Evolutionary conservation across 2,888 invertebrate genomes (phyloP), one percentile per base, ranked within the genome.

Genomic region (Meta bourneti): DNA sequence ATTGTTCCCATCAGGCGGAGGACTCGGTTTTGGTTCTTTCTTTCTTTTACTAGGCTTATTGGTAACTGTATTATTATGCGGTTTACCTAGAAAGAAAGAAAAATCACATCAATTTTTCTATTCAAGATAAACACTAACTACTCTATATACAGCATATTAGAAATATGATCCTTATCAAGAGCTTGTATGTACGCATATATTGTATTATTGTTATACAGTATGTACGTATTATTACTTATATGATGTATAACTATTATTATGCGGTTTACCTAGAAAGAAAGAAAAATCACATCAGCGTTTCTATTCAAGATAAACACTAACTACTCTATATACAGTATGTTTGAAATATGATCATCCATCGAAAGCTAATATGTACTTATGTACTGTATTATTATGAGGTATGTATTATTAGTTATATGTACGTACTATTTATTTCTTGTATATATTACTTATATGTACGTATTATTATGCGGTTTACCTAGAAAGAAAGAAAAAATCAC

Each of bases 1-100:
- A 77, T 89, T 92, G 89, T 89, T 91, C 34, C 88, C 88, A 78
- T 91, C 87, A 2, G 82, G 82, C 6, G 75, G 91, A 13, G 87
- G 61, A 19, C 71, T 86, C 6, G 77, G 51, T 75, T 91, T 91
- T 16, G 83, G 49, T 52, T 91, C 88, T 84, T 91, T 92, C 72
- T 89, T 92, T 80, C 85, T 79, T 69, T 92, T 92, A 49, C 74
- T 69, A 16, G 87, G 71, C 69, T 91, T 91, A 34, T 51, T 74
- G 49, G 79, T 19, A 19, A 72, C n/a, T 52, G 89, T 48, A 19
- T 71, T 81, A 16, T 71, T 81, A 7, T 85, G 61, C 7, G 75
- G 20, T 92, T 92, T 92, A 20, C 89, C 92, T 92, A 75, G 13
- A 92, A 92, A 34, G 9, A 54, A 72, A 69, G 69, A 54, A 75